phyloP scores from a whole-genome alignment of 2,113 vertebrate genomes.

The Rhadina sibilatrix region DNA sequence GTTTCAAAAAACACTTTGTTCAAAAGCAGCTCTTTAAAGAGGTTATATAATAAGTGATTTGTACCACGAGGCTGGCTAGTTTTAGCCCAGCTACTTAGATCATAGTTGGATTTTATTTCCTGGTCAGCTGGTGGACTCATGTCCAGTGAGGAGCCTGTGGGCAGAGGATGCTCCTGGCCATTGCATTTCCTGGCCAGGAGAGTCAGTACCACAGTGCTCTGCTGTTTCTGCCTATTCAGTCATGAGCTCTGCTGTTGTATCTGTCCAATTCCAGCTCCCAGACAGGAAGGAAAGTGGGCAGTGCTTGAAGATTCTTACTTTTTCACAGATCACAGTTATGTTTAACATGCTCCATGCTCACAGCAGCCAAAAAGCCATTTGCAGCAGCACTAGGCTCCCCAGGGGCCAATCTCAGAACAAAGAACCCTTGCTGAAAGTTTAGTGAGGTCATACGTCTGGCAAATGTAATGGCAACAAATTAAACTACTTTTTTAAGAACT shows the following conservation, averaged over 20 bases:
- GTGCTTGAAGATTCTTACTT: constrained; percentile 75
- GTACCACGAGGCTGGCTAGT: not conserved
- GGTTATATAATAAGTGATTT: not conserved
- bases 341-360: constrained; percentile 77
- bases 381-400: constrained; percentile 20
- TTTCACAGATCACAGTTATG: constrained; percentile 70
- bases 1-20: not conserved
- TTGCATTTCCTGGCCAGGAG: not conserved
- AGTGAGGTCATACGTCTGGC: constrained; percentile 69
- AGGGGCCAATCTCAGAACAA: constrained; percentile 45
- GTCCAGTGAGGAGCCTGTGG: not conserved
- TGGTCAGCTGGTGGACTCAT: not conserved
- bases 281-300: constrained; percentile 81
- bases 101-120: not conserved
- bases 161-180: not conserved
- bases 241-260: constrained; percentile 22
- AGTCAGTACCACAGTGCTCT: not conserved
- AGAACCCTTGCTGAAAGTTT: constrained; percentile 66
- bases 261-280: constrained; percentile 64
- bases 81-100: constrained; percentile 33
- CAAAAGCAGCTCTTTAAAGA: constrained; percentile 21
- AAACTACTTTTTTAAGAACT: constrained; percentile 65
- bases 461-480: constrained; percentile 68
- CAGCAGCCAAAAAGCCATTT: constrained; percentile 53
- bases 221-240: constrained; percentile 10